Conservation (phyloP, 2,888 invertebrate genomes). For the Congeria kusceri region DNA sequence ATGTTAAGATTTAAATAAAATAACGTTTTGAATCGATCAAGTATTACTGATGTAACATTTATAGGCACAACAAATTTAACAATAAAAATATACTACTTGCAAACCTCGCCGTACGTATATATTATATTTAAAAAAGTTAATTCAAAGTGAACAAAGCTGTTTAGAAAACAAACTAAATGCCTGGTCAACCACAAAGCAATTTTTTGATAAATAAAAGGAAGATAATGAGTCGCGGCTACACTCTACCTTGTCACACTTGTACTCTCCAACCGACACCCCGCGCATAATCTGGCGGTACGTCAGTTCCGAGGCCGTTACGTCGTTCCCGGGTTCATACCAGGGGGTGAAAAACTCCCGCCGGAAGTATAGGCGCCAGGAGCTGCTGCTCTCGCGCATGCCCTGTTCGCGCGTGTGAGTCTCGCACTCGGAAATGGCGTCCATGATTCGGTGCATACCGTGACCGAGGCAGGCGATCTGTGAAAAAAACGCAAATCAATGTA, state of each 20-base stretch:
- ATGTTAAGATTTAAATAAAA: no score
- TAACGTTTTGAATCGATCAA: no score
- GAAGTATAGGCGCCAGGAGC: conserved; percentile 79
- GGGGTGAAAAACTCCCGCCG: conserved; percentile 80
- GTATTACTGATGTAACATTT: no score
- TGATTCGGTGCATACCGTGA: conserved; percentile 76
- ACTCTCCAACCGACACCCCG: conserved; percentile 78
- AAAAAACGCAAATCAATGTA: not conserved
- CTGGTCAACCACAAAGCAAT: no score
- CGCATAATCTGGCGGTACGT: conserved; percentile 79
- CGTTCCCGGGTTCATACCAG: conserved; percentile 70
- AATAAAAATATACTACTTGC: no score
- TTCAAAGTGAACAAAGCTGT: no score
- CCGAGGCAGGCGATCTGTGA: conserved; percentile 80
- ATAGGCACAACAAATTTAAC: no score
- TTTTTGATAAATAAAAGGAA: no score
- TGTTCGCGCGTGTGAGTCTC: conserved; percentile 77
- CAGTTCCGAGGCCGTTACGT: conserved; percentile 72
- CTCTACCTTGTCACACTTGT: conserved; percentile 76
- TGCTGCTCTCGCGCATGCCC: conserved; percentile 78
- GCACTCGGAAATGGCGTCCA: conserved; percentile 81
- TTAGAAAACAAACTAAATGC: no score
- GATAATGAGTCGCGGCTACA: no score
- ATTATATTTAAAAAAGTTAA: no score
- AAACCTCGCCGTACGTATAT: no score